Evolutionary conservation across 2,797 vertebrate species (phyloP).

Genomic region (Manis pentadactyla): DNA sequence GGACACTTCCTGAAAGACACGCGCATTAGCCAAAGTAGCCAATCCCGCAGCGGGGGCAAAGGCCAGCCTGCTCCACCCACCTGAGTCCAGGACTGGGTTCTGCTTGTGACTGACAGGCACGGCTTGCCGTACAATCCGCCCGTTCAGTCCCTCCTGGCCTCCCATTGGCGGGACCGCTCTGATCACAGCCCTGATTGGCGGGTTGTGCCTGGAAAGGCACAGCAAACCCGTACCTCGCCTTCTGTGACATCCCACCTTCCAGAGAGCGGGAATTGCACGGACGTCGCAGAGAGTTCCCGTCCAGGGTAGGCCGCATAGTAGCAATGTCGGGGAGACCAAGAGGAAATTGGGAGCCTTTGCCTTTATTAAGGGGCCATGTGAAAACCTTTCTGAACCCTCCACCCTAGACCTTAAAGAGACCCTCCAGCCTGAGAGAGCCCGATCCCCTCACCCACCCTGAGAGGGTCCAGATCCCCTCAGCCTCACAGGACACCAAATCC

Average conservation of each 20-base stretch:
- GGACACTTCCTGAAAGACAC: not conserved
- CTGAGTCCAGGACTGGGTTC: not conserved
- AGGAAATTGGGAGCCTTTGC: not conserved
- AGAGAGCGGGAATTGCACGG: fast-evolving
- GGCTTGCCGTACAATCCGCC: not conserved
- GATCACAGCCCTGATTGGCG: not conserved
- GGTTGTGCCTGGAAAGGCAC: fast-evolving
- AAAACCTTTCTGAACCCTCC: not conserved
- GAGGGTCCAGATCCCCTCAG: not conserved
- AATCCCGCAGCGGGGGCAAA: not conserved
- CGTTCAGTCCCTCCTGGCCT: not conserved
- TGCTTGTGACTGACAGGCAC: not conserved
- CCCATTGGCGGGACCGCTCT: not conserved
- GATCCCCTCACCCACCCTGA: not conserved
- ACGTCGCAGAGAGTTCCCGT: fast-evolving
- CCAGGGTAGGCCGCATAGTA: fast-evolving
- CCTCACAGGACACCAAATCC: not conserved
- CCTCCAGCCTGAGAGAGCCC: not conserved
- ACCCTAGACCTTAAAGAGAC: not conserved
- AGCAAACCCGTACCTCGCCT: fast-evolving
- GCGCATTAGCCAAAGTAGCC: not conserved
- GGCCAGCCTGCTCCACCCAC: no score
- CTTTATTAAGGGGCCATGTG: no score
- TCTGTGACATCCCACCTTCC: fast-evolving
- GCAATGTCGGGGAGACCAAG: not conserved